These are phyloP conservation scores for Pelecanoides urinatrix DNA, from an alignment of 2,113 vertebrate genomes.

Conservation along the genomic window DNA sequence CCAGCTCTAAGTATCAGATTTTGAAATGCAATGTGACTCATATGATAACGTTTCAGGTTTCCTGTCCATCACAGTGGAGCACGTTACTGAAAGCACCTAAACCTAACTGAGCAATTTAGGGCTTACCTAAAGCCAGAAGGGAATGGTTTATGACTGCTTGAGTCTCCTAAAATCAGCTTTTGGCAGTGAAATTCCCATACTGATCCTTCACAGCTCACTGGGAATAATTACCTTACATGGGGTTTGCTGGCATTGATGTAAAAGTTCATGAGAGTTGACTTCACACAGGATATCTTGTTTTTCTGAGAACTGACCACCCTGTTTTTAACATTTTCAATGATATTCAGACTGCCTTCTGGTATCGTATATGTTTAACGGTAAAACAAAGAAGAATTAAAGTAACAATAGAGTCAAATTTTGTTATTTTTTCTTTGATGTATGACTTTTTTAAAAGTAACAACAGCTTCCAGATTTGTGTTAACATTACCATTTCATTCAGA, in stretches of 20 bases:
- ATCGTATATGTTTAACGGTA: fast-evolving
- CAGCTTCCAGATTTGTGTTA: background rate
- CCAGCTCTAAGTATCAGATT: background rate
- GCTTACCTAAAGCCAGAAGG: background rate
- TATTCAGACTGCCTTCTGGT: background rate
- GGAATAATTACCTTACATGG: background rate
- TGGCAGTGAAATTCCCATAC: background rate
- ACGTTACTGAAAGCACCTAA: background rate
- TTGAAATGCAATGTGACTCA: background rate
- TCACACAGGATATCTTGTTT: background rate
- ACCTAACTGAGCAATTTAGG: background rate
- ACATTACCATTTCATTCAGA: background rate
- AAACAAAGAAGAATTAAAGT: background rate
- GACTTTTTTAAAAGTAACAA: background rate
- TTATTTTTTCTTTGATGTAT: background rate
- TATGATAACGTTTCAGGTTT: background rate
- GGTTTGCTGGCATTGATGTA: background rate
- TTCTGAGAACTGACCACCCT: background rate
- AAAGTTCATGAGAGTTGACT: background rate
- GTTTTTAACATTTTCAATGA: background rate
- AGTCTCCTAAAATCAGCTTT: background rate
- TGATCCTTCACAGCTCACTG: background rate
- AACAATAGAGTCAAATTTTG: background rate
- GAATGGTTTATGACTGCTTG: background rate
- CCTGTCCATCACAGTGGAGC: background rate